Evolutionary conservation across 64 coral and sea anemone genomes (phyloP), one percentile per base, ranked within the genome.

Genomic region (Stichodactyla helianthus): DNA sequence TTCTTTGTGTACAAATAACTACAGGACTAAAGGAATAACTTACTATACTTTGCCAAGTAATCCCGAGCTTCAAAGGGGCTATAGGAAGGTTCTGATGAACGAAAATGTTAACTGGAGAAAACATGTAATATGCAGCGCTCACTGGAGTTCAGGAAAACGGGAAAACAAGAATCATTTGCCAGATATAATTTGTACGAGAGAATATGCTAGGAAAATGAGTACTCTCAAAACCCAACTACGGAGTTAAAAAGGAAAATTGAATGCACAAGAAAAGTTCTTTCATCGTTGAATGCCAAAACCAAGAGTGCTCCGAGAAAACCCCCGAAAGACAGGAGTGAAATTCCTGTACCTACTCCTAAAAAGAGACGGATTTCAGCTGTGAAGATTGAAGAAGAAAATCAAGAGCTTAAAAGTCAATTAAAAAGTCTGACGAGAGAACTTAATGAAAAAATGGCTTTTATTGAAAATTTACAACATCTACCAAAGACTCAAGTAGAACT

Each of bases 361-460:
- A 58, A 58, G 6, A 2, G 55, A 58, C 55, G 55, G 55, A 5
- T 58, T 58, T 58, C 77, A 79, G 77, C 77, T 52, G 77, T 13
- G 77, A 79, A 27, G 5, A 6, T 79, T 17, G 77, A 79, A 27
- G 51, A 79, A 79, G 35, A 50, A 85, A 64, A 85, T 87, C 4
- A 76, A 16, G 54, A 77, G 31, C 67, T 87, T 18, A 87, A 87
- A 77, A 77, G 86, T 71, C 86, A 87, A 53, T 55, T 89, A 17
- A 78, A 89, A 89, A 89, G 54, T 51, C 60, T 89, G 55, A 89
- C 87, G 22, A 89, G 53, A 89, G 87, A 89, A 53, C 87, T 89
- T 3, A 58, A 82, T 19, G 55, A 89, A 58, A 89, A 88, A 51
- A 89, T 35, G 50, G 53, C 28, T 44, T 64, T 58, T 50, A 89